Evolutionary conservation across 2,797 vertebrate species (phyloP).

Genomic region (Poecilia velifera): DNA sequence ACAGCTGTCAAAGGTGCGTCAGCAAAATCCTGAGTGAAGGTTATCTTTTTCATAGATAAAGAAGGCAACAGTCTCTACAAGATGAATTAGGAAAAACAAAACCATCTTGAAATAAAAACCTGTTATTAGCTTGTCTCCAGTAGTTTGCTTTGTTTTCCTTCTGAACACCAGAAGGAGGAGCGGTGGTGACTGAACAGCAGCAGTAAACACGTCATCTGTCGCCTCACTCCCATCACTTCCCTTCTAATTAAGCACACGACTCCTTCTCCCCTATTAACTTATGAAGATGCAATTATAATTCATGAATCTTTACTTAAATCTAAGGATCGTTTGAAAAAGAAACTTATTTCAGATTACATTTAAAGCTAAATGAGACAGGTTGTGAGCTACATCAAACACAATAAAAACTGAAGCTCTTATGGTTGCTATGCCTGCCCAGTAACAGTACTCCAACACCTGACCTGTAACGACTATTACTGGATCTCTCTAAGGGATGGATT

Average conservation of each 20-base stretch:
- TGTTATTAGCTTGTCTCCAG: background rate
- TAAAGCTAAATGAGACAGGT: background rate
- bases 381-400: slow-evolving; percentile 22
- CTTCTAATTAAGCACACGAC: background rate
- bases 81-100: background rate
- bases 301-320: background rate
- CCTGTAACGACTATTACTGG: slow-evolving; percentile 64
- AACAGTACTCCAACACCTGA: slow-evolving; percentile 69
- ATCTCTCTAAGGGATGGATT: slow-evolving; percentile 48
- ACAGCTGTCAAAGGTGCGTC: no score
- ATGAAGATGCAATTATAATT: background rate
- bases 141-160: background rate
- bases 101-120: background rate
- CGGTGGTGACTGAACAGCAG: background rate
- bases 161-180: background rate
- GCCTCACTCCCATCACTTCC: background rate
- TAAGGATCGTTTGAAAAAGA: background rate
- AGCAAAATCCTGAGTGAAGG: no score
- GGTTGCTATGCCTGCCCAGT: slow-evolving; percentile 37
- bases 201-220: background rate
- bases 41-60: no score
- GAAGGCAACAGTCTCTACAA: background rate
- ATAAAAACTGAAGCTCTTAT: slow-evolving; percentile 20
- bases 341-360: background rate
- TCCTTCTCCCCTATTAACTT: background rate